These are phyloP conservation scores for Peucedramus taeniatus DNA, from an alignment of 2,113 vertebrate species.

Conservation along the genomic window DNA sequence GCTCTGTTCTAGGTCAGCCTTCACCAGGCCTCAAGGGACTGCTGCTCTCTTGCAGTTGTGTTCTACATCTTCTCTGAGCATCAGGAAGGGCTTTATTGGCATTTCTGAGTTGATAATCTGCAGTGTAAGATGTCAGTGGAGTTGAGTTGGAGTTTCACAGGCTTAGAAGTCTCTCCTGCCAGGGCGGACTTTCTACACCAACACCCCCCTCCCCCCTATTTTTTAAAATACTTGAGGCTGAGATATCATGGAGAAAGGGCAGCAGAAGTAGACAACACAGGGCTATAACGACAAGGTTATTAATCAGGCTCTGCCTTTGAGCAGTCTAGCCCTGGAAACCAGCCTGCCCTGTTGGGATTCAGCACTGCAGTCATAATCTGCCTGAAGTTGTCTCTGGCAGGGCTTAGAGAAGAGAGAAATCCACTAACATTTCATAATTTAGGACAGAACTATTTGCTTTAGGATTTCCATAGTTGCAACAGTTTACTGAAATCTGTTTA, in stretches of 20 bases:
- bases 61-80: not conserved
- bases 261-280: not conserved
- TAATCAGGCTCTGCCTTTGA: not conserved
- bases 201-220: not conserved
- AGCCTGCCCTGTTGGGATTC: not conserved
- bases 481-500: not conserved
- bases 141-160: not conserved
- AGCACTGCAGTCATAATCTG: not conserved
- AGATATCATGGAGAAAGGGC: not conserved
- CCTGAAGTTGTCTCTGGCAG: not conserved
- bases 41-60: not conserved
- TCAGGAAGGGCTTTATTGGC: accelerated
- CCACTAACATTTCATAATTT: not conserved
- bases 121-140: not conserved
- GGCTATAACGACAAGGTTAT: not conserved
- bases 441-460: not conserved
- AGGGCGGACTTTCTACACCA: not conserved
- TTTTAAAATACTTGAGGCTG: not conserved
- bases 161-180: not conserved
- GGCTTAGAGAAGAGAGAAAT: not conserved
- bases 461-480: not conserved
- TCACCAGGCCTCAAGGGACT: not conserved
- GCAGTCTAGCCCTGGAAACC: not conserved
- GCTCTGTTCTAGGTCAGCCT: not conserved
- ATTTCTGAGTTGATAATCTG: not conserved